Evolutionary conservation across 2,113 vertebrate species (phyloP).

Genomic region (Amblyornis subalaris): DNA sequence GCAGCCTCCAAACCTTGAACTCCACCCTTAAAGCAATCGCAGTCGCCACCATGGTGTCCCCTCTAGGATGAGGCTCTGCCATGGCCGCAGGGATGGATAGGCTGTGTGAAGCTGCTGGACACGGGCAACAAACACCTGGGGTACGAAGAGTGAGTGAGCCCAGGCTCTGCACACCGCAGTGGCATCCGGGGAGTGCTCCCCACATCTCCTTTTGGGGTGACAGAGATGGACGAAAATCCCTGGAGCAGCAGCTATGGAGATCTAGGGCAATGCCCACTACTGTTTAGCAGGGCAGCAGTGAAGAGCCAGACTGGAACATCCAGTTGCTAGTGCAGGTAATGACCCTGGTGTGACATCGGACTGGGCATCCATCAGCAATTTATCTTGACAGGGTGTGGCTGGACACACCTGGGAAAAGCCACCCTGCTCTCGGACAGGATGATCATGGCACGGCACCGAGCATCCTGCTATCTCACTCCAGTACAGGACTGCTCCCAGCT

Average conservation of each 20-base stretch:
- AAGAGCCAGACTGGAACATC: background rate
- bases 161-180: fast-evolving
- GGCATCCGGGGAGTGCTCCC: background rate
- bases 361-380: background rate
- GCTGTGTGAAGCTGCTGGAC: background rate
- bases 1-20: background rate
- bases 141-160: background rate
- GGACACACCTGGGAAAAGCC: background rate
- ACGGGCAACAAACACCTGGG: fast-evolving
- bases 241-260: background rate
- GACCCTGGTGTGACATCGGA: background rate
- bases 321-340: background rate
- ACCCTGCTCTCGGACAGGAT: fast-evolving
- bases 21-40: background rate
- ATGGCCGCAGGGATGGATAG: background rate
- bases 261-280: background rate
- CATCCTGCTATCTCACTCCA: fast-evolving
- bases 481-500: background rate
- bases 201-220: fast-evolving
- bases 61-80: background rate
- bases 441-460: fast-evolving
- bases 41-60: fast-evolving
- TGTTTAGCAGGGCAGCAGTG: background rate
- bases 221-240: background rate
- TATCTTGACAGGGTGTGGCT: background rate